Conservation (phyloP, 2,113 vertebrate genomes). For the Patagioenas fasciata region DNA sequence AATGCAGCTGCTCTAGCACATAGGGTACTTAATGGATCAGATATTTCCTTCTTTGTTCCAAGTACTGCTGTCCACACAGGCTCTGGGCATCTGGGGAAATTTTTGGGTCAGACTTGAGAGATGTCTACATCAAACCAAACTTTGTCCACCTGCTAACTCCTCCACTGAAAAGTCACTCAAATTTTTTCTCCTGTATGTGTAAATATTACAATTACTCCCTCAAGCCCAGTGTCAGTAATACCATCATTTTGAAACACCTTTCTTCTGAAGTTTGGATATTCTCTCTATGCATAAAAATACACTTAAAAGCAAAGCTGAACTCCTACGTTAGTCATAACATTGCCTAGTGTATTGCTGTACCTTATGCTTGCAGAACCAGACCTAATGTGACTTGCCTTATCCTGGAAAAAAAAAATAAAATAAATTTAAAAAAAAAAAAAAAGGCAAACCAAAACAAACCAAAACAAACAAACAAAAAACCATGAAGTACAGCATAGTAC, state of each 20-base stretch:
- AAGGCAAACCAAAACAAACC: rapidly evolving
- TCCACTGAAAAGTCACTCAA: background rate
- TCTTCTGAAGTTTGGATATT: background rate
- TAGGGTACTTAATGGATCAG: background rate
- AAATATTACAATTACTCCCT: background rate
- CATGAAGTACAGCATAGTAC: too few species aligned
- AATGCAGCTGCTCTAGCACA: background rate
- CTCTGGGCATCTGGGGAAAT: background rate
- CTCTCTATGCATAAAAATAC: background rate
- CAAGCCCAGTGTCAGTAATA: background rate
- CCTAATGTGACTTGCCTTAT: background rate
- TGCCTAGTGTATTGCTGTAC: background rate
- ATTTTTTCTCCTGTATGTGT: background rate
- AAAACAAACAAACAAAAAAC: rapidly evolving
- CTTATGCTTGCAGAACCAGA: background rate
- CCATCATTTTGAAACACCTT: background rate
- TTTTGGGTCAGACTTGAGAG: background rate
- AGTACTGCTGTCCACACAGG: background rate
- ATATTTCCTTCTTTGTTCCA: background rate
- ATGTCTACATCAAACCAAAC: background rate
- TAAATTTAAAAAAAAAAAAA: rapidly evolving
- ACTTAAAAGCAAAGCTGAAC: background rate
- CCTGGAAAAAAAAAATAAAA: background rate
- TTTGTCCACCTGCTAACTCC: background rate
- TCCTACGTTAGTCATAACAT: background rate